These are phyloP conservation scores for Athalia cordata DNA, from an alignment of 2,888 invertebrate species.

Conservation along the genomic window DNA sequence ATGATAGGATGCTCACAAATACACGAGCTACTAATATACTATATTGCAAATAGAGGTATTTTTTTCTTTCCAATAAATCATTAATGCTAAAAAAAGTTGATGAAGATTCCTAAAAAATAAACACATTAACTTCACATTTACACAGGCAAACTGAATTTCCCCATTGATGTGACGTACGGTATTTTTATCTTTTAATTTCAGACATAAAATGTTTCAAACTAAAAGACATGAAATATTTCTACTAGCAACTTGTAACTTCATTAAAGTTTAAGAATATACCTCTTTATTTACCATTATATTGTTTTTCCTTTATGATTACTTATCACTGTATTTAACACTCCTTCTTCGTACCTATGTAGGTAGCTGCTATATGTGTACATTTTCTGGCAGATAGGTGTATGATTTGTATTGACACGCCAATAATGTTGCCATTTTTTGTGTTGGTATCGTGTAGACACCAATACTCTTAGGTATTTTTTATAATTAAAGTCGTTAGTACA, in stretches of 20 bases:
- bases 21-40: slow-evolving; percentile 29
- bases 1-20: slow-evolving; percentile 36
- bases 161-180: slow-evolving; percentile 10
- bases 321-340: slow-evolving; percentile 21
- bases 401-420: slow-evolving; percentile 20
- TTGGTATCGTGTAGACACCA: slow-evolving; percentile 13
- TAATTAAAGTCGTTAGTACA: slow-evolving; percentile 26
- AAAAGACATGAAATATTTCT: slow-evolving; percentile 6
- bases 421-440: slow-evolving; percentile 6
- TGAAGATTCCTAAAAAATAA: slow-evolving; percentile 7
- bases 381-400: slow-evolving; percentile 5
- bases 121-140: slow-evolving; percentile 32
- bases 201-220: slow-evolving; percentile 8
- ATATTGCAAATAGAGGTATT: slow-evolving; percentile 19
- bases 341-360: slow-evolving; percentile 7
- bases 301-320: slow-evolving; percentile 35
- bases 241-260: slow-evolving; percentile 11
- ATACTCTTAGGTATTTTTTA: slow-evolving; percentile 22
- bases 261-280: slow-evolving; percentile 22
- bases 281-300: slow-evolving; percentile 37
- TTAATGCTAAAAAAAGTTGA: slow-evolving; percentile 32
- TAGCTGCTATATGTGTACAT: slow-evolving; percentile 19
- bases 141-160: slow-evolving; percentile 25
- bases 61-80: not conserved
- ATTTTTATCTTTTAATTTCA: slow-evolving; percentile 7